Evolutionary conservation across 2,888 invertebrate genomes (phyloP).

Genomic region (Antheraea assamensis): DNA sequence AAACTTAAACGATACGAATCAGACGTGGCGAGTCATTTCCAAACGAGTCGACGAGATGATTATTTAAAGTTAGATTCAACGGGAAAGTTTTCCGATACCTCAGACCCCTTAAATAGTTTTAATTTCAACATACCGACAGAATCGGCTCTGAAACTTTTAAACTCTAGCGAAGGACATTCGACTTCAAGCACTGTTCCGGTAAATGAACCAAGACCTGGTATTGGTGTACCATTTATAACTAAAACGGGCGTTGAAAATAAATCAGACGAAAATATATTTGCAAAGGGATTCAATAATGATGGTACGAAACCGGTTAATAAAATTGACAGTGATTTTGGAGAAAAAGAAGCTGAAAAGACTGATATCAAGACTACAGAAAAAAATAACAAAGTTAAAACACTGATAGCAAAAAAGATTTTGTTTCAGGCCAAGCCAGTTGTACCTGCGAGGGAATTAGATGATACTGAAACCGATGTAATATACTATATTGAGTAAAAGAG

Average conservation of each 20-base stretch:
- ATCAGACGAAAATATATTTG: not conserved
- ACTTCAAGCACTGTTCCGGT: not conserved
- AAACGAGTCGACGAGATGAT: not conserved
- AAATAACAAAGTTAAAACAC: not conserved
- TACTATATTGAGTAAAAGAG: slow-evolving; percentile 39
- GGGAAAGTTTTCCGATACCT: not conserved
- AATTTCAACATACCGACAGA: not conserved
- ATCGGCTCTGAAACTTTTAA: not conserved
- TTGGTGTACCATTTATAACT: not conserved
- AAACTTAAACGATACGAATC: not conserved
- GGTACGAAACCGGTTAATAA: not conserved
- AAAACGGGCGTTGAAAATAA: not conserved
- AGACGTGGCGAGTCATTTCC: not conserved
- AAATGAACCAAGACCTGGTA: not conserved
- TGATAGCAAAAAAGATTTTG: slow-evolving; percentile 39
- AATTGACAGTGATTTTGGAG: not conserved
- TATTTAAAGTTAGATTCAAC: not conserved
- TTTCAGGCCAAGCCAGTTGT: slow-evolving; percentile 47
- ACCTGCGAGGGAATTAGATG: slow-evolving; percentile 40
- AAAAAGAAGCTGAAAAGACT: not conserved
- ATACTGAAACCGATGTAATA: slow-evolving; percentile 33
- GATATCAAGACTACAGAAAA: not conserved
- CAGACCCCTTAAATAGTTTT: not conserved
- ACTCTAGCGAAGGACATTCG: not conserved
- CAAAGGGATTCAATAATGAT: not conserved